phyloP scores from a whole-genome alignment of 2,797 vertebrate genomes.

The Monodelphis domestica region DNA sequence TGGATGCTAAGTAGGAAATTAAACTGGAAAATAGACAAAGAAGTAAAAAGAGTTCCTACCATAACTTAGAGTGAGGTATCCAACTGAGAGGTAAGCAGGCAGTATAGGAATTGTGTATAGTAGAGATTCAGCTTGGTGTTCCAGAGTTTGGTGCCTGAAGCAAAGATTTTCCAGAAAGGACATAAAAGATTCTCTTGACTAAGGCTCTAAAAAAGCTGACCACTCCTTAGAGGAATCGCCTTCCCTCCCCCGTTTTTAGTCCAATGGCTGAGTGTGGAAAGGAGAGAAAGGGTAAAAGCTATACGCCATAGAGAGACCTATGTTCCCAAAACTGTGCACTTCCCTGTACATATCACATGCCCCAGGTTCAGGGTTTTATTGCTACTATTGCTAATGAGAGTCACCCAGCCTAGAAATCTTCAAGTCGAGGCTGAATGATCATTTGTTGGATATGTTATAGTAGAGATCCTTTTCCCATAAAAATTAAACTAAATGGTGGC shows the following conservation, averaged over 20 bases:
- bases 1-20: not conserved
- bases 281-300: not conserved
- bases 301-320: not conserved
- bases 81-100: not conserved
- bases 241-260: not conserved
- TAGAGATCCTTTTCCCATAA: no score
- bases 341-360: no score
- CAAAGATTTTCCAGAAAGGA: not conserved
- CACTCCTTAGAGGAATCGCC: not conserved
- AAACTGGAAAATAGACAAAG: not conserved
- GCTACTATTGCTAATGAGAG: not conserved
- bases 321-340: not conserved
- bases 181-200: not conserved
- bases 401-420: not conserved
- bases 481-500: no score
- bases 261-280: not conserved
- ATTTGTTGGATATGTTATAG: no score
- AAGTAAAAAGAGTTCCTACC: not conserved
- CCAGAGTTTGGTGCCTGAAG: not conserved
- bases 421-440: no score
- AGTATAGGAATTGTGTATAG: not conserved
- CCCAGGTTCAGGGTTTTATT: not conserved
- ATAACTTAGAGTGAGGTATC: not conserved
- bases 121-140: not conserved
- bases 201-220: not conserved